Evolutionary conservation across 2,113 vertebrate genomes (phyloP).

Genomic region (Oncorhynchus keta): DNA sequence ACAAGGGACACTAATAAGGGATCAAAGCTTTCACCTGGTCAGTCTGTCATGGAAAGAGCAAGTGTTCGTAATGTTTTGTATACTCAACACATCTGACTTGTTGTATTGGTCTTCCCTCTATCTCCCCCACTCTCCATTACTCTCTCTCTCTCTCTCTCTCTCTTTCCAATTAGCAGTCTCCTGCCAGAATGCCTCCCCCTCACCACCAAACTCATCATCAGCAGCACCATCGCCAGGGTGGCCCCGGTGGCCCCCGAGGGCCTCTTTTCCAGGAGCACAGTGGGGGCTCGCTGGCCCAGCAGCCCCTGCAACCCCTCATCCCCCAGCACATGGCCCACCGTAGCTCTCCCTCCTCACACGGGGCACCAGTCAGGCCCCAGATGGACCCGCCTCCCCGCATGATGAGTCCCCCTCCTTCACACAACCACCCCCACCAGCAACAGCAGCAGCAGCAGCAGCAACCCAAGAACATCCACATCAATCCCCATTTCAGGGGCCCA

Average conservation of each 20-base stretch:
- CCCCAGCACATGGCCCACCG: constrained; percentile 86
- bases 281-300: constrained; percentile 75
- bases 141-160: constrained; percentile 73
- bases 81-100: background rate
- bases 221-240: constrained; percentile 62
- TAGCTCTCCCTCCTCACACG: constrained; percentile 78
- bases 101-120: constrained; percentile 33
- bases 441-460: constrained; percentile 75
- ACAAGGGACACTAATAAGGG: no score
- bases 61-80: no score
- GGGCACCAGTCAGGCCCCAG: constrained; percentile 77
- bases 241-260: constrained; percentile 75
- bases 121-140: constrained; percentile 50
- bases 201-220: constrained; percentile 70
- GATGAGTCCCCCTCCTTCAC: constrained; percentile 80
- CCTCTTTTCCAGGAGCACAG: constrained; percentile 83
- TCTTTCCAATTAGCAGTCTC: constrained; percentile 62
- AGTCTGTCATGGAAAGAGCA: no score
- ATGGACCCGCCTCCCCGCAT: constrained; percentile 81
- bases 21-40: no score
- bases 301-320: constrained; percentile 84
- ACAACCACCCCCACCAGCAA: constrained; percentile 59
- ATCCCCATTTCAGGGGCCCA: constrained; percentile 95
- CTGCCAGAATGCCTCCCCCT: constrained; percentile 80
- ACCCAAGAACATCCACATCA: constrained; percentile 98